Percentiles rank a stretch among this genome's conserved stretches.
These are phyloP conservation scores for Sturnira hondurensis DNA, from an alignment of 2,113 vertebrate genomes.

Conservation along the genomic window DNA sequence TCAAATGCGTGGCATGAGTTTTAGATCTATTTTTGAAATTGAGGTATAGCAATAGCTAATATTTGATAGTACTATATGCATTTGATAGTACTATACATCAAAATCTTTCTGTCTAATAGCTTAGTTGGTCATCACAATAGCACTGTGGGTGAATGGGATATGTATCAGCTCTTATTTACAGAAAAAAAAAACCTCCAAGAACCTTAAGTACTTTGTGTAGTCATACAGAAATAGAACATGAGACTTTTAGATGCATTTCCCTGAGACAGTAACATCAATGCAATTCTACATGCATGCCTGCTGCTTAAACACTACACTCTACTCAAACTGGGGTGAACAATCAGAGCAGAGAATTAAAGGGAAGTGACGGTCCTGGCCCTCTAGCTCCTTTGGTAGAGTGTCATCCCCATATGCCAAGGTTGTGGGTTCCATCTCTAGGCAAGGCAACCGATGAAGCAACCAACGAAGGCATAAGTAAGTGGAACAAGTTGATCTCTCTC, in stretches of 20 bases:
- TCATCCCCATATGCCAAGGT: no score
- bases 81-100: background rate
- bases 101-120: background rate
- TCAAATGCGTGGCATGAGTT: background rate
- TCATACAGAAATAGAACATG: background rate
- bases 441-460: no score
- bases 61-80: background rate
- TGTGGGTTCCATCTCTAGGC: no score
- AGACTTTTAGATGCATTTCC: background rate
- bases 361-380: no score
- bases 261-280: background rate
- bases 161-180: background rate
- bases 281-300: background rate
- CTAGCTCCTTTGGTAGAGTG: no score
- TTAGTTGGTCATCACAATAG: background rate
- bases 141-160: background rate
- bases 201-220: background rate
- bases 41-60: background rate
- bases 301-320: background rate
- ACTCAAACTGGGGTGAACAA: background rate
- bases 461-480: no score
- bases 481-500: no score
- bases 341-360: background rate
- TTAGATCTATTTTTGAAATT: background rate
- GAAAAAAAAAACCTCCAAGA: background rate